Percentiles rank a stretch among this genome's conserved stretches.
phyloP scores from a whole-genome alignment of 2,888 invertebrate genomes.

The Diaprepes abbreviatus region DNA sequence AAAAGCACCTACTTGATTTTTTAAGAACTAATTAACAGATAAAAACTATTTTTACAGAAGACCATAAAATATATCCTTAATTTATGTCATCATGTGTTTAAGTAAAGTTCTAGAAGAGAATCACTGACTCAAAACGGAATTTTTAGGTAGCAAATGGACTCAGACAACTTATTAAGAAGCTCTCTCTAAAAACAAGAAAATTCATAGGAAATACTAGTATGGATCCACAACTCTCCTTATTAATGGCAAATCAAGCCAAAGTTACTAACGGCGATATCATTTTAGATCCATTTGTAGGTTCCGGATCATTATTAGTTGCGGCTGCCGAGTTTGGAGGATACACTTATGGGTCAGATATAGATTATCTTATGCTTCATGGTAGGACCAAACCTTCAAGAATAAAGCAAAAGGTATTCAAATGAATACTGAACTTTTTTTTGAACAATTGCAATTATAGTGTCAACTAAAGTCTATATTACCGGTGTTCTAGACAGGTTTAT shows the following conservation, averaged over 20 bases:
- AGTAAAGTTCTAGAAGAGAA: too few species aligned
- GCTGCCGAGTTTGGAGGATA: slow-evolving; percentile 91
- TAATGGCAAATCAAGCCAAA: slow-evolving; percentile 96
- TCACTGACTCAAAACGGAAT: too few species aligned
- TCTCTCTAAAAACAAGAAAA: slow-evolving; percentile 89
- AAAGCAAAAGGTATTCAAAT: slow-evolving; percentile 82
- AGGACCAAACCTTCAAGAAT: slow-evolving; percentile 85
- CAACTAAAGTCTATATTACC: too few species aligned
- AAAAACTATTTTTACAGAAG: too few species aligned
- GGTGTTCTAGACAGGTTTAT: too few species aligned
- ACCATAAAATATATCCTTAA: too few species aligned
- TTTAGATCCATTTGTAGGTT: slow-evolving; percentile 94
- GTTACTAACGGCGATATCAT: slow-evolving; percentile 81
- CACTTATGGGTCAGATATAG: slow-evolving; percentile 93
- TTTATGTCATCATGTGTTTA: too few species aligned
- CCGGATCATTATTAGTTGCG: slow-evolving; percentile 86
- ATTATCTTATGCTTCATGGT: slow-evolving; percentile 94
- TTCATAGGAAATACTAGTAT: slow-evolving; percentile 99
- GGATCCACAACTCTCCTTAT: slow-evolving; percentile 93
- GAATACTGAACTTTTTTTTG: too few species aligned
- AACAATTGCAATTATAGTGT: too few species aligned
- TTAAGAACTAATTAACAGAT: too few species aligned
- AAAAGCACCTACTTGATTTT: too few species aligned
- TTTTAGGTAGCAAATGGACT: slow-evolving; percentile 87
- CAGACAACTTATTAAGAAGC: slow-evolving; percentile 81